phyloP scores from a whole-genome alignment of 92 coral and sea anemone species.

The Chrysogorgia sp. region DNA sequence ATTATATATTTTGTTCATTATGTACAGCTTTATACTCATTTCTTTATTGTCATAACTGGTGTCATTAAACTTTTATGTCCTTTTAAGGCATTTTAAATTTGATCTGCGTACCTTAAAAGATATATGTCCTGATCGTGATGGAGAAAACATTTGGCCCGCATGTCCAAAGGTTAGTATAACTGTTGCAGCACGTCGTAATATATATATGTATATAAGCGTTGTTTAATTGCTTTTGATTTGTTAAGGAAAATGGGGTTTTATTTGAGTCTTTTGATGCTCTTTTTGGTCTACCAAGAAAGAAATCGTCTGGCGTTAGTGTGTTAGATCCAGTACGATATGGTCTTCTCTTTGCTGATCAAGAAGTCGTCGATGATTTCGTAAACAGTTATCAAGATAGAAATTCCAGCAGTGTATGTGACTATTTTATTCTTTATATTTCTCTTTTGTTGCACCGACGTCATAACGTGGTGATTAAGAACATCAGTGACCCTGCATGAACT shows the following conservation, averaged over 20 bases:
- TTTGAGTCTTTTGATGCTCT: conserved; percentile 38
- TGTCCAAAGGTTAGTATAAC: conserved; percentile 60
- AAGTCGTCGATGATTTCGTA: conserved; percentile 12
- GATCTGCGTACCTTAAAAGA: neutral
- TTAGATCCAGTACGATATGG: conserved; percentile 12
- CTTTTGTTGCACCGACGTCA: neutral
- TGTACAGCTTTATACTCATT: too few species aligned
- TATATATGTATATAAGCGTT: neutral
- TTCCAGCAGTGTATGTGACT: conserved; percentile 11
- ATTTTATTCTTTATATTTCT: too few species aligned
- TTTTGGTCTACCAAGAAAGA: conserved; percentile 35
- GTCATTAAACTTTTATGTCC: too few species aligned
- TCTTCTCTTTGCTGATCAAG: conserved; percentile 34
- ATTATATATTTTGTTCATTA: too few species aligned
- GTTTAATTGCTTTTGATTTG: neutral
- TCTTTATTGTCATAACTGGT: too few species aligned
- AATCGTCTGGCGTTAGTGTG: conserved; percentile 21
- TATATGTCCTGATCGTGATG: conserved; percentile 28
- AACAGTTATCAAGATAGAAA: conserved; percentile 22
- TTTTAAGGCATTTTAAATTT: conserved; percentile 18
- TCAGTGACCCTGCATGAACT: too few species aligned
- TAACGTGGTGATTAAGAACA: too few species aligned
- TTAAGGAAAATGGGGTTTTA: conserved; percentile 27
- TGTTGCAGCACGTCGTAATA: too few species aligned
- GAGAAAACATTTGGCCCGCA: conserved; percentile 47